Conservation (phyloP, 2,113 vertebrate species). For the Gallinago media region DNA sequence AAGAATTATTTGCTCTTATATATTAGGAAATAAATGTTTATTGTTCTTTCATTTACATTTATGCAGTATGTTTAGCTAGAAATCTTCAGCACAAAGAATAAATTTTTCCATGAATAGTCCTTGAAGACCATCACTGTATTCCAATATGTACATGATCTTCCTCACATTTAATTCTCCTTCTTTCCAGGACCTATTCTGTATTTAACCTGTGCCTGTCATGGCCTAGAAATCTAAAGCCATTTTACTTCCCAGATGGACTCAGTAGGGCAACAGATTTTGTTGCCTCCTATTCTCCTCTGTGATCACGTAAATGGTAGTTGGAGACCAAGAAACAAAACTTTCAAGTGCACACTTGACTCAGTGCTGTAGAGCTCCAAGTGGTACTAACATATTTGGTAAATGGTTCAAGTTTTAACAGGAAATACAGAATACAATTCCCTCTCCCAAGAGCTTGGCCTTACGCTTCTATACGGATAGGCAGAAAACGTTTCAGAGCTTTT, state of each 20-base stretch:
- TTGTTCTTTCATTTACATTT: not conserved
- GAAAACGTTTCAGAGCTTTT: not conserved
- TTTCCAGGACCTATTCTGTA: not conserved
- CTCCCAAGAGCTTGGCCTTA: not conserved
- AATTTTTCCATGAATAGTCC: not conserved
- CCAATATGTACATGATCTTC: not conserved
- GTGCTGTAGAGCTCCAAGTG: not conserved
- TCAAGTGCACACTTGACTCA: not conserved
- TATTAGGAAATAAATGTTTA: not conserved
- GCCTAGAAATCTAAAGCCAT: not conserved
- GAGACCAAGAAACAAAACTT: not conserved
- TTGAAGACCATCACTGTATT: not conserved
- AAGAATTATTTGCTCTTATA: not conserved
- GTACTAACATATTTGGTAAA: not conserved
- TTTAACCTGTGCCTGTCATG: not conserved
- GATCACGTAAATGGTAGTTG: not conserved
- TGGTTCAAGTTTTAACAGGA: not conserved
- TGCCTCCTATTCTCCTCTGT: not conserved
- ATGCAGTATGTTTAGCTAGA: not conserved
- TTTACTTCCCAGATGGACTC: slow-evolving; percentile 28
- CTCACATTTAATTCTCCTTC: not conserved
- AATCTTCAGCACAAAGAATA: not conserved
- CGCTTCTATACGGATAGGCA: not conserved
- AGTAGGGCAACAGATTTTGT: slow-evolving; percentile 14
- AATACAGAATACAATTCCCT: not conserved